Base-by-base conservation (phyloP, 1,140 invertebrate genomes). In the Drosophila quadrilineata region DNA sequence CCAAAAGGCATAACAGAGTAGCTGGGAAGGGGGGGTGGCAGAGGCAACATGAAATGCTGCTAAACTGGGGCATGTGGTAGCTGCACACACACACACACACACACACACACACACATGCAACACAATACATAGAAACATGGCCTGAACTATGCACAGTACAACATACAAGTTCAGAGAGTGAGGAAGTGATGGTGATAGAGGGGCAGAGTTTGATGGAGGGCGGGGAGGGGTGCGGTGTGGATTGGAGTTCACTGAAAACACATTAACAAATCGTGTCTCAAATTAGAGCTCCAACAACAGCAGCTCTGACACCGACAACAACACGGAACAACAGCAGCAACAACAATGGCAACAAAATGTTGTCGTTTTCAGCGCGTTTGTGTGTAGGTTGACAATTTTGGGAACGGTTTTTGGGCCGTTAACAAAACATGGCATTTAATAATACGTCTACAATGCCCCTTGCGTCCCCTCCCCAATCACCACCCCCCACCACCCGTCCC, bases 391-490 rank as follows among this genome's bases (percentile, higher is more conserved):
- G 76, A 82, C 76, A 84, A 82, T 82, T 82, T 82, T 84, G 76
- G 76, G 77, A 82, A 82, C 76, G 77, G 76, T 80, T 72, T n/a
- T n/a, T 69, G 50, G 77, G 77, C 76, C 77, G 76, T 82, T 82
- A 84, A 82, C 76, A 82, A 82, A 82, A 82, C 76, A 82, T 82
- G 76, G 75, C 76, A 82, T 82, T 82, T 82, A 82, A 82, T 82
- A 82, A 82, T 82, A 82, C 76, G 77, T 80, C 68, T 76, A 84
- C 76, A 84, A 80, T 80, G 60, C 48, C 63, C 68, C n/a, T n/a
- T n/a, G n/a, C n/a, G n/a, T n/a, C n/a, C n/a, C n/a, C n/a, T n/a
- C n/a, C n/a, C n/a, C n/a, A n/a, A n/a, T n/a, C n/a, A n/a, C n/a
- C n/a, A n/a, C n/a, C n/a, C n/a, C n/a, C n/a, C n/a, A n/a, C n/a